These are phyloP conservation scores for Nycticebus coucang DNA, from an alignment of 2,113 vertebrate species.

Conservation along the genomic window DNA sequence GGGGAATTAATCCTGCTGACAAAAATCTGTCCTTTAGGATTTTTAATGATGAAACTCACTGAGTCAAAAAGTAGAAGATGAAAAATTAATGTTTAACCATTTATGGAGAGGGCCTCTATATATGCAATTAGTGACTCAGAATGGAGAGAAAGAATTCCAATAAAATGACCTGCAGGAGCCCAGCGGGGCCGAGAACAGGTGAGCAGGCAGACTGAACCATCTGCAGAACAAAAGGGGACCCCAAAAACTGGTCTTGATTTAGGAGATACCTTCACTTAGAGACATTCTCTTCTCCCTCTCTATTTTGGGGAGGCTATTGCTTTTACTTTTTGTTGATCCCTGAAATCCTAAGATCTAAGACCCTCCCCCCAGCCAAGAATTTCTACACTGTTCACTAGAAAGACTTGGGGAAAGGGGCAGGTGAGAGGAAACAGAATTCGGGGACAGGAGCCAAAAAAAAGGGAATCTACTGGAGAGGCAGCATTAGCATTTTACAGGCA, in stretches of 20 bases:
- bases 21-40: background rate
- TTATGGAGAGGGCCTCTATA: background rate
- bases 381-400: background rate
- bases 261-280: background rate
- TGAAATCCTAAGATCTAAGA: background rate
- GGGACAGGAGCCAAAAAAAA: too few species aligned
- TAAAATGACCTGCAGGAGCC: fast-evolving
- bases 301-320: too few species aligned
- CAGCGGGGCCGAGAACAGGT: background rate
- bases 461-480: fast-evolving
- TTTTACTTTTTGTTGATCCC: background rate
- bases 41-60: background rate
- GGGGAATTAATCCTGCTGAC: background rate
- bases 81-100: background rate
- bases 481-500: background rate
- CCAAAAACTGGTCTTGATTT: too few species aligned
- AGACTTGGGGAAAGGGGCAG: background rate
- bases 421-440: fast-evolving
- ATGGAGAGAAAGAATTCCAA: background rate
- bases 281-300: background rate
- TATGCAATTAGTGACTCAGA: fast-evolving
- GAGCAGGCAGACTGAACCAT: too few species aligned
- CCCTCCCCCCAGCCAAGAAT: fast-evolving
- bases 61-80: background rate
- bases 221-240: background rate